A percentile compares a stretch with the other conserved stretches of the same genome.
Conservation (phyloP, 1,140 invertebrate genomes). For the Panagrolaimus sp. region DNA sequence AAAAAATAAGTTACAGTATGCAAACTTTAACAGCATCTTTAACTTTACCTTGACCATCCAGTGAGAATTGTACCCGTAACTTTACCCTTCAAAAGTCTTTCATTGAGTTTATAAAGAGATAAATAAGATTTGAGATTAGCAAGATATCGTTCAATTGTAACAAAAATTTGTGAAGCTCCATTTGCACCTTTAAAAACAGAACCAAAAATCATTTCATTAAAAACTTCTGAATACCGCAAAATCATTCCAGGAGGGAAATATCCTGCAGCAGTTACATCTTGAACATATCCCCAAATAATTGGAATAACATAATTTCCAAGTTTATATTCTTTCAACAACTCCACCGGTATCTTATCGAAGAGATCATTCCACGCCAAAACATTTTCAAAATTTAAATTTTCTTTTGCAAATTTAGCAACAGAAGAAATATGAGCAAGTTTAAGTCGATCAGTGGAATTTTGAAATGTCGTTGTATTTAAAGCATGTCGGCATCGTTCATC, state of each 20-base stretch:
- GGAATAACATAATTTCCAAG: conserved; percentile 37
- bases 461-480: conserved; percentile 19
- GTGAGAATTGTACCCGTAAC: conserved; percentile 37
- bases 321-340: conserved; percentile 11
- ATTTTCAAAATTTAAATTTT: conserved; percentile 30
- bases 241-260: conserved; percentile 45
- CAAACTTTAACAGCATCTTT: no score
- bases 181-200: conserved; percentile 51
- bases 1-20: no score
- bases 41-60: conserved; percentile 51
- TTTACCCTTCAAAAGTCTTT: conserved; percentile 18
- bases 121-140: conserved; percentile 43
- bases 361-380: conserved; percentile 48
- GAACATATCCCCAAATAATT: conserved; percentile 33
- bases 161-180: conserved; percentile 39
- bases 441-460: conserved; percentile 37
- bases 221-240: conserved; percentile 36
- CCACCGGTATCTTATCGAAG: conserved; percentile 25
- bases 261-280: conserved; percentile 32
- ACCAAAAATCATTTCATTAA: conserved; percentile 33
- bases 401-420: conserved; percentile 39
- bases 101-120: conserved; percentile 25
- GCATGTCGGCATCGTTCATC: conserved; percentile 30
- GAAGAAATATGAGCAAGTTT: conserved; percentile 44
- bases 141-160: conserved; percentile 34